Evolutionary conservation across 2,888 invertebrate species (phyloP).

Genomic region (Eupithecia subumbrata): DNA sequence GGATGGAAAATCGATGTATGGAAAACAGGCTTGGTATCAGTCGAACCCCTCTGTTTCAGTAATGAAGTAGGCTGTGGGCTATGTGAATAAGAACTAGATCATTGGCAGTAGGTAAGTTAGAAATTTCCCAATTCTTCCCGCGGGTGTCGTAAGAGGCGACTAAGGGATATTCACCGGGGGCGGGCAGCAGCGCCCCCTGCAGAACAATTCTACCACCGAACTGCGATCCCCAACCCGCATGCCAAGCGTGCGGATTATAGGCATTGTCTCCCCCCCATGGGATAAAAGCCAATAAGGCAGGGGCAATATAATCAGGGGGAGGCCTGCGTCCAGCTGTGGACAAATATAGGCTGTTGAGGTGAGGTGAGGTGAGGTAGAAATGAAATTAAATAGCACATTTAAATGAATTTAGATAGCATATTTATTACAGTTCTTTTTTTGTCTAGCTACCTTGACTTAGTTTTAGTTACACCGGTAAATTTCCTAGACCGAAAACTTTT

Average conservation of each 20-base stretch:
- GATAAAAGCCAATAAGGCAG: too few relatives aligned
- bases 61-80: neutral
- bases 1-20: conserved; percentile 10
- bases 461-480: neutral
- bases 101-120: neutral
- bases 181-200: too few relatives aligned
- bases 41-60: neutral
- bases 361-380: neutral
- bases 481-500: conserved; percentile 6
- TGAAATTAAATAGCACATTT: conserved; percentile 3
- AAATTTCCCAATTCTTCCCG: too few relatives aligned
- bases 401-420: neutral
- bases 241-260: too few relatives aligned
- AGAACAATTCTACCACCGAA: too few relatives aligned
- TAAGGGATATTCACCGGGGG: too few relatives aligned
- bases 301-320: too few relatives aligned
- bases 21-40: neutral
- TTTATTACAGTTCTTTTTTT: conserved; percentile 4
- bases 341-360: too few relatives aligned
- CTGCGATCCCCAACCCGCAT: too few relatives aligned
- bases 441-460: conserved; percentile 3
- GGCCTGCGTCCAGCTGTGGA: too few relatives aligned
- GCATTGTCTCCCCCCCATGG: too few relatives aligned
- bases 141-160: too few relatives aligned
- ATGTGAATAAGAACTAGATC: neutral